Conservation (phyloP, 2,888 invertebrate species). For the Oscheius sp. region DNA sequence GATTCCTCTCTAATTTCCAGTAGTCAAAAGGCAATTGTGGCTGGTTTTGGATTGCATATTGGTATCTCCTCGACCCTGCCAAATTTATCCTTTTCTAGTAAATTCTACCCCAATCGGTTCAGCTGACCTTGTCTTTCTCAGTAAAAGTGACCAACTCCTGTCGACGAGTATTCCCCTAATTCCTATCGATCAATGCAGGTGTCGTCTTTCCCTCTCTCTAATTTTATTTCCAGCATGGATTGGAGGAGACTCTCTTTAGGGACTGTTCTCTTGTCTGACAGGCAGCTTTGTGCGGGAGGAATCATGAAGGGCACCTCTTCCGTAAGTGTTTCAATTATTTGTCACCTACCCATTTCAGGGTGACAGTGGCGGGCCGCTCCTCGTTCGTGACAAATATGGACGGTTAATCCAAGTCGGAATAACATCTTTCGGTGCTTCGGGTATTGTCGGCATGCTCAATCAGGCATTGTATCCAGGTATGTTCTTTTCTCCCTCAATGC, state of each 20-base stretch:
- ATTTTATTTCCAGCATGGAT: too few species aligned
- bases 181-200: constrained; percentile 5
- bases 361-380: constrained; percentile 60
- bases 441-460: constrained; percentile 51
- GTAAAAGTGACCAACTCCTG: constrained; percentile 14
- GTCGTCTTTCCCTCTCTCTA: neutral
- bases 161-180: constrained; percentile 23
- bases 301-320: constrained; percentile 59
- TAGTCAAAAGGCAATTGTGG: constrained; percentile 42
- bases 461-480: constrained; percentile 55
- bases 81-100: neutral
- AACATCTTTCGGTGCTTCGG: constrained; percentile 59
- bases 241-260: constrained; percentile 47
- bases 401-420: constrained; percentile 55
- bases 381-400: constrained; percentile 42
- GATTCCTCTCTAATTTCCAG: constrained; percentile 42
- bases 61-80: constrained; percentile 28
- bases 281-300: constrained; percentile 55
- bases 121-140: neutral
- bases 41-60: constrained; percentile 53
- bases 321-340: constrained; percentile 35
- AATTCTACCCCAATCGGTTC: neutral
- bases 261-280: constrained; percentile 34
- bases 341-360: constrained; percentile 41
- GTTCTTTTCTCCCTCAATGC: neutral